Base-by-base conservation (phyloP, 1,140 invertebrate genomes). In the Achroia grisella region DNA sequence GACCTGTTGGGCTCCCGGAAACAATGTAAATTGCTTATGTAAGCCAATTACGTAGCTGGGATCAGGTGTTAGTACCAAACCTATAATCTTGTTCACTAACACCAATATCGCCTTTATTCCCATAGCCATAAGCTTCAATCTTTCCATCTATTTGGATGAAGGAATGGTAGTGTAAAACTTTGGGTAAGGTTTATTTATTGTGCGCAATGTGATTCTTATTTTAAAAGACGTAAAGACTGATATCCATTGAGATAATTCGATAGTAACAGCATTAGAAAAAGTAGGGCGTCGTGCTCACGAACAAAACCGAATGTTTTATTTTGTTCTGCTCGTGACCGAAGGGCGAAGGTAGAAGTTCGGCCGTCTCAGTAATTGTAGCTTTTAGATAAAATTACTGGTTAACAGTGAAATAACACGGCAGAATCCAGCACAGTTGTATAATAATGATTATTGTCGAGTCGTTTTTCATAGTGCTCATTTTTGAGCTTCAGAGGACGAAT, bases 281-380 rank as follows among this genome's bases (percentile, higher is more conserved):
- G 57, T 58, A 57, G 57, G 51, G 43, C 64, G 56, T 32, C 43
- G 52, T 49, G 50, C 50, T 64, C 57, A 61, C 55, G 58, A 56
- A 14, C 11, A 36, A 9, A 31, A 34, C 37, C 14, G 13, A 56
- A 41, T 43, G 48, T 44, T 53, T 57, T 42, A 39, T 43, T 50
- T 44, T 39, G 44, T 49, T 46, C 44, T 8, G 34, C 35, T 65
- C 58, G 59, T 66, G 58, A 62, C 48, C 36, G 44, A 49, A 57
- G 48, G 54, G 47, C 48, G 44, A 55, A 58, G 59, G 48, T 52
- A 49, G 40, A 51, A 56, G 50, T 55, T 59, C 46, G 56, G 44
- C 11, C 14, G 31, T 43, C 37, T 27, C 40, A 23, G 52, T 60
- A 55, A 52, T 57, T 54, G 50, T 56, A 37, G 47, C 36, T 40